Evolutionary conservation across 1,140 invertebrate genomes (phyloP).

Genomic region (Drosophila truncata): DNA sequence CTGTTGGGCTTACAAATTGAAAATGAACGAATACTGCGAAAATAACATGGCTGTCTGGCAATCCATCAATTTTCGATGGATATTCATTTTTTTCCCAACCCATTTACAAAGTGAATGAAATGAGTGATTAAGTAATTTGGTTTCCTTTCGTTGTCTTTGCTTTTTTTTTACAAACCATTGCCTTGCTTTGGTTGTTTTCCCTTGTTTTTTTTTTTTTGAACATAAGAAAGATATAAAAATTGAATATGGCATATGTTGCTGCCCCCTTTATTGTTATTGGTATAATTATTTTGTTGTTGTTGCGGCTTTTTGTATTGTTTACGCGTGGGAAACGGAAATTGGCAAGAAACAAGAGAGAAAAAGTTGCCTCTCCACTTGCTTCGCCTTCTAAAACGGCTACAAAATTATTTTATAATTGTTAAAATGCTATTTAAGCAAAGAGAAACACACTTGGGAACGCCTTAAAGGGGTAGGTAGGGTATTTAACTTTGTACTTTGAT

Average conservation of each 20-base stretch:
- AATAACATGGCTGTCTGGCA: slow-evolving; percentile 4
- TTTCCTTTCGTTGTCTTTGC: slow-evolving; percentile 1
- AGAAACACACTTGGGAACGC: slow-evolving; percentile 5
- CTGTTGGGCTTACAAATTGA: not conserved
- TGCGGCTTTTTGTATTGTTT: slow-evolving; percentile 48
- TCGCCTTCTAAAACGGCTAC: slow-evolving; percentile 8
- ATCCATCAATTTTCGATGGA: slow-evolving; percentile 20
- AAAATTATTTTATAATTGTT: slow-evolving; percentile 30
- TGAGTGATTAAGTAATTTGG: slow-evolving; percentile 33
- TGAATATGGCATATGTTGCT: slow-evolving; percentile 37
- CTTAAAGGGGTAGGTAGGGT: not conserved
- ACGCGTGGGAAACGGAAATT: slow-evolving; percentile 74
- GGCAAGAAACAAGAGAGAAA: slow-evolving; percentile 32
- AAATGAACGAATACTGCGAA: not conserved
- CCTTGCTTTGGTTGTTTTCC: slow-evolving; percentile 10
- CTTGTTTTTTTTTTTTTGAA: slow-evolving; percentile 7
- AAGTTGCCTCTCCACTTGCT: slow-evolving; percentile 24
- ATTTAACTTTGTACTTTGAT: too few relatives aligned
- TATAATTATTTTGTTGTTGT: slow-evolving; percentile 29
- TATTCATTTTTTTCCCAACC: slow-evolving; percentile 25
- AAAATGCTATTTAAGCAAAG: slow-evolving; percentile 17
- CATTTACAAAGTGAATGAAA: slow-evolving; percentile 25
- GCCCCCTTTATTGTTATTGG: slow-evolving; percentile 51
- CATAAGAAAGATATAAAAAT: slow-evolving; percentile 17
- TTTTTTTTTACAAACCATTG: slow-evolving; percentile 3